Base-by-base conservation (phyloP, 1,140 invertebrate species). In the Gryllus bimaculatus region DNA sequence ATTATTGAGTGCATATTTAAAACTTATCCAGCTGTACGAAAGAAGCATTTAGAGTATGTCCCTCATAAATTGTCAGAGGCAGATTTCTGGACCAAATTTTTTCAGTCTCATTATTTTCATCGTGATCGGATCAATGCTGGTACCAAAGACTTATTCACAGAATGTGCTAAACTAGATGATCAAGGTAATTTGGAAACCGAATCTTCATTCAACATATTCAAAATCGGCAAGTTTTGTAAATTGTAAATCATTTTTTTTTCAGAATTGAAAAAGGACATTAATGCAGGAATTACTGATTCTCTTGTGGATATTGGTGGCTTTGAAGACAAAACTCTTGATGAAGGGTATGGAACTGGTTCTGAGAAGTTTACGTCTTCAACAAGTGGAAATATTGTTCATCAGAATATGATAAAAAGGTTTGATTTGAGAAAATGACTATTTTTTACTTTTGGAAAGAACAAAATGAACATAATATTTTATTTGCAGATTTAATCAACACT, bases 31-130 rank as follows among this genome's bases (percentile, higher is more conserved):
- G 96, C 96, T 83, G 98, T 99, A 0, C 95, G 96, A 84, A 93
- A 93, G 88, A 99, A 99, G 89, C 97, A 99, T 88, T 87, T 93
- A 81, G 97, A 99, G 87, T 93, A 96, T 88, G 98, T 99, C 66
- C 98, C 98, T 75, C 90, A 93, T 81, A 96, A 97, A 88, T 92
- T 99, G 90, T 91, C 93, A 0, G 98, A 99, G 87, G 90, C 94
- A 4, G 96, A 99, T 84, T 99, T 99, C 88, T 99, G 98, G 98
- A 98, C 96, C 13, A 95, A 98, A 83, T 99, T 99, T 87, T 99
- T 99, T 88, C 98, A 99, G 85, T 99, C 97, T 21, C 98, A 99
- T 89, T 99, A 99, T 88, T 99, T 99, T 90, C 97, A 99, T 88
- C 91, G 96, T 81, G 98, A 99, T 88, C 91, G 97, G 78, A 94